These are phyloP conservation scores for Macaca fascicularis DNA, from an alignment of 2,113 vertebrate species.

Conservation along the genomic window DNA sequence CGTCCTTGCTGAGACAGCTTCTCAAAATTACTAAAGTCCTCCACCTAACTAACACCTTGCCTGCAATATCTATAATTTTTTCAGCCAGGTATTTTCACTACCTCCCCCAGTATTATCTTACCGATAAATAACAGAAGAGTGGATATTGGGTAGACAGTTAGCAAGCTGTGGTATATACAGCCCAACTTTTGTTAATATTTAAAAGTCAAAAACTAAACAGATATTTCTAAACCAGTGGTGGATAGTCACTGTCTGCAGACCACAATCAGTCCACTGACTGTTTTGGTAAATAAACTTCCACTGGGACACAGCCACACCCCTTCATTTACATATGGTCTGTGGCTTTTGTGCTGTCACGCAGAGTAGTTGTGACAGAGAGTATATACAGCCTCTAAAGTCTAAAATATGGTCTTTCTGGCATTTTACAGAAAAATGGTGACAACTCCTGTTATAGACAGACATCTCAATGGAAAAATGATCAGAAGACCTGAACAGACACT, in stretches of 20 bases:
- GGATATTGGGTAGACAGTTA: neutral
- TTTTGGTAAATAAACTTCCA: neutral
- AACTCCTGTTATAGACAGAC: neutral
- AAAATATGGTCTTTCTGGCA: neutral
- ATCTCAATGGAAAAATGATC: neutral
- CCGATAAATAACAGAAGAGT: neutral
- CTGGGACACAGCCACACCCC: neutral
- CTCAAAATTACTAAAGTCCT: neutral
- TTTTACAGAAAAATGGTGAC: neutral
- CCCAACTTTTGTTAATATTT: neutral
- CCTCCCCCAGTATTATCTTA: neutral
- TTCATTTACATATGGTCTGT: neutral
- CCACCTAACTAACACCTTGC: neutral
- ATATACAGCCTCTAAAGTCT: neutral
- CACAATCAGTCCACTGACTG: neutral
- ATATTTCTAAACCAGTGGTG: neutral
- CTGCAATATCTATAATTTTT: neutral
- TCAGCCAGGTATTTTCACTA: neutral
- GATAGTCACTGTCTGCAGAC: neutral
- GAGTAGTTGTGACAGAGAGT: neutral
- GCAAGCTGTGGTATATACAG: neutral
- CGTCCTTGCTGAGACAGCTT: neutral
- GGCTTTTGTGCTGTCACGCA: neutral
- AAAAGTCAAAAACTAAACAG: neutral
- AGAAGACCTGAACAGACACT: neutral